Conservation (phyloP, 2,888 invertebrate genomes). For the Stenurella melanura region DNA sequence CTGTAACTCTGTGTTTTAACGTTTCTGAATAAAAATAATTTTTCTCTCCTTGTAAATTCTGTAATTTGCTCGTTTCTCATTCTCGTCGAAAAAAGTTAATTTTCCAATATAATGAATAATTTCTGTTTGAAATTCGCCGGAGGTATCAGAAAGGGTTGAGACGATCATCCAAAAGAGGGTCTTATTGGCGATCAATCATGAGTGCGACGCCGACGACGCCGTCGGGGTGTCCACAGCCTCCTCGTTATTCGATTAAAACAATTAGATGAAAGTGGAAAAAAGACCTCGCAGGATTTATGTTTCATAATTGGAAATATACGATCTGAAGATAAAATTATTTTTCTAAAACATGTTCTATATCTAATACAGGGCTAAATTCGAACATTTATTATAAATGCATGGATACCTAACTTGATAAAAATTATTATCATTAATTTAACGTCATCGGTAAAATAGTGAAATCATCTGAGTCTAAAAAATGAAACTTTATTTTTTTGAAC, state of each 20-base stretch:
- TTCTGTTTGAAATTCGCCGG: conserved; percentile 62
- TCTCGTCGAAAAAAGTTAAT: conserved; percentile 68
- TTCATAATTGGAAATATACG: background rate
- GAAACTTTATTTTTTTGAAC: too few relatives aligned
- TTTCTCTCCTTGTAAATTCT: conserved; percentile 2
- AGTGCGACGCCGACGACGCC: conserved; percentile 49
- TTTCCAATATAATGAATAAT: conserved; percentile 72
- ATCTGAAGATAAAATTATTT: background rate
- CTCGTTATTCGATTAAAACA: conserved; percentile 68
- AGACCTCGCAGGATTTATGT: background rate
- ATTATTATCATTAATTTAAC: too few relatives aligned
- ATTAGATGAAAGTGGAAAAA: conserved; percentile 61
- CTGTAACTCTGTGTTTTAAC: too few relatives aligned
- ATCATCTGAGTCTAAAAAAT: too few relatives aligned
- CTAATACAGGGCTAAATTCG: too few relatives aligned
- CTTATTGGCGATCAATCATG: conserved; percentile 61
- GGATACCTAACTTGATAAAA: too few relatives aligned
- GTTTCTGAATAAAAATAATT: background rate
- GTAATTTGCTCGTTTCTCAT: background rate
- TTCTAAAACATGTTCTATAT: too few relatives aligned
- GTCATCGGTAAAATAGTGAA: too few relatives aligned
- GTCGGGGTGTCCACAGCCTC: conserved; percentile 43
- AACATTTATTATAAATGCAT: too few relatives aligned
- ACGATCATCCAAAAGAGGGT: conserved; percentile 40
- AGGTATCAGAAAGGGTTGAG: conserved; percentile 65